A percentile compares a stretch with the other conserved stretches of the same genome.
Evolutionary conservation across 2,113 vertebrate genomes (phyloP).

Genomic region (Brachyistius frenatus): DNA sequence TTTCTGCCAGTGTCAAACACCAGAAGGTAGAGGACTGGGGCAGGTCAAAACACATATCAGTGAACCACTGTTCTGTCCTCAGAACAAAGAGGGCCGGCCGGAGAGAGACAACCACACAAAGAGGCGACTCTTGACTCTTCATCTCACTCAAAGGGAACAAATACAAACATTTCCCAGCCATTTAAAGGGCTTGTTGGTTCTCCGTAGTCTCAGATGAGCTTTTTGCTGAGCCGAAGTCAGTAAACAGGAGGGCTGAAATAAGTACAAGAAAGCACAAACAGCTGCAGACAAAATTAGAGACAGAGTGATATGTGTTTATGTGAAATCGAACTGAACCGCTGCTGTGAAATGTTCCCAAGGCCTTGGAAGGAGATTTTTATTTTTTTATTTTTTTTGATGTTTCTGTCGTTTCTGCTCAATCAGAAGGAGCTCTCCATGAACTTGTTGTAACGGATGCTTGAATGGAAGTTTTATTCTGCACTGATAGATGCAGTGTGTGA

Average conservation of each 20-base stretch:
- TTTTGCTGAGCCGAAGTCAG: slow-evolving; percentile 28
- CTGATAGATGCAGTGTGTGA: background rate
- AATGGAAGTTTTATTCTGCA: background rate
- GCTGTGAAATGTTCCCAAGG: slow-evolving; percentile 36
- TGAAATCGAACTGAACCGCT: slow-evolving; percentile 10
- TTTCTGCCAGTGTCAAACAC: slow-evolving; percentile 62
- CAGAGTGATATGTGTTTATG: slow-evolving; percentile 25
- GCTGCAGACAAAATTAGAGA: slow-evolving; percentile 30
- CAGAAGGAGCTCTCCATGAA: background rate
- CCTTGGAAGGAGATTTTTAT: slow-evolving; percentile 16
- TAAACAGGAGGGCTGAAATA: slow-evolving; percentile 27
- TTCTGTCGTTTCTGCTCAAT: slow-evolving; percentile 46
- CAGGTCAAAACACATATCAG: slow-evolving; percentile 52
- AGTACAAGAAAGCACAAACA: slow-evolving; percentile 1
- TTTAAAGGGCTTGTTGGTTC: background rate
- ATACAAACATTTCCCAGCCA: slow-evolving; percentile 18
- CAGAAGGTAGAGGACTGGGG: slow-evolving; percentile 33
- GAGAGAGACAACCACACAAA: slow-evolving; percentile 3
- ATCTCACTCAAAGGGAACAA: slow-evolving; percentile 30
- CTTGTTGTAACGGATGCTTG: background rate
- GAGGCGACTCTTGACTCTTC: slow-evolving; percentile 39
- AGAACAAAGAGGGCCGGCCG: slow-evolving; percentile 19
- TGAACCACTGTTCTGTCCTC: slow-evolving; percentile 20
- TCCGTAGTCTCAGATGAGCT: slow-evolving; percentile 14
- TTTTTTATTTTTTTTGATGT: background rate